Evolutionary conservation across 2,888 invertebrate species (phyloP), one percentile per base, ranked within the genome.

Genomic region (Harmothoe impar): DNA sequence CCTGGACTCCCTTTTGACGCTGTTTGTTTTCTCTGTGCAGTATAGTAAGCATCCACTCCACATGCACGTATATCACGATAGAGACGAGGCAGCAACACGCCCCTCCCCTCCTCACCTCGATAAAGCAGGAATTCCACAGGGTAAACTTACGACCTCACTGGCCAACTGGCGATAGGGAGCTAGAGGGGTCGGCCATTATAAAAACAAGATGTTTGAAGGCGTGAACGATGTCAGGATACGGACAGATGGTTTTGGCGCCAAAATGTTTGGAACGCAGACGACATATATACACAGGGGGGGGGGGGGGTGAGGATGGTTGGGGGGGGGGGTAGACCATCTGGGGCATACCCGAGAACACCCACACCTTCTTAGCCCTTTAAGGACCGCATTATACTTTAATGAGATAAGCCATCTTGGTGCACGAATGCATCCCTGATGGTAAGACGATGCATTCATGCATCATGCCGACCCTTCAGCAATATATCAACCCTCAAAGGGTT

Each of bases 211-310:
- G 62, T n/a, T n/a, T 62, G 62, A 62, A 62, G 62, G 62, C 20
- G 62, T 29, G 72, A 62, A 72, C 25, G n/a, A n/a, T n/a, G 29
- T 72, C 72, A 7, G 29, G 72, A 72, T 72, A 29, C 72, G 72
- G 72, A 72, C 72, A 72, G 72, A 72, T 29, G 31, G 72, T 72
- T 72, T 72, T 72, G 72, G 72, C 72, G 72, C 72, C 72, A 72
- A 72, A 72, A 72, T 72, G 25, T 15, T 29, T 29, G 72, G 72
- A 72, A 72, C 31, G 72, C 62, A 62, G 62, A 62, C 62, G 62
- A 62, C 62, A 62, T 62, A 62, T 1, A 62, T 62, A 62, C 23
- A n/a, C 12, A n/a, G 23, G 23, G 62, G 20, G 3, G 62, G 62
- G 62, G 62, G n/a, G 62, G 54, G 54, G 12, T 52, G 54, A 17